Evolutionary conservation across 2,797 vertebrate genomes (phyloP), one percentile per base, ranked within the genome.

Genomic region (Nothura maculosa): DNA sequence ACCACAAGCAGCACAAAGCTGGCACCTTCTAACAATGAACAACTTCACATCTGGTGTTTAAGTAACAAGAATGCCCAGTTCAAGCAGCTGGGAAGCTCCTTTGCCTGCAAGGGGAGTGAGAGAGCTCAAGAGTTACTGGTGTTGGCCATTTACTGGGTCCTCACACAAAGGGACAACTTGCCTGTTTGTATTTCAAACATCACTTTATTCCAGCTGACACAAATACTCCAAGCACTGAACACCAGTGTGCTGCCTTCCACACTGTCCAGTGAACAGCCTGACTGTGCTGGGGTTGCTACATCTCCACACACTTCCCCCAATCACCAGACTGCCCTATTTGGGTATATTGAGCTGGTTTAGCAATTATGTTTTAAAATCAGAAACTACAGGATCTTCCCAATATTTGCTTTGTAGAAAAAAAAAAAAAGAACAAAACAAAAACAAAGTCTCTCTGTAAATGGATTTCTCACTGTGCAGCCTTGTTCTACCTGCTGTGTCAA

Each of bases 161-260:
- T 79, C 85, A 66, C 9, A 57, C 16, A 60, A 54, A 84, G 24
- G 55, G 17, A 73, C 28, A 28, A 47, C 18, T 34, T 32, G 74
- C 32, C 25, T 24, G 30, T 47, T 11, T 3, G 1, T 34, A 42
- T n/a, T 66, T 70, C 52, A 42, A 36, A 18, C 1, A 38, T 21
- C 11, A 40, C 42, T 21, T 60, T 2, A 10, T 9, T 54, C 7
- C 3, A 7, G 1, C 0, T 28, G 16, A 27, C 54, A 11, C 3
- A 36, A 47, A 10, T 0, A 3, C 38, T 52, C 13, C 12, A 22
- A 4, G 18, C 1, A 0, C 30, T 7, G 6, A 17, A 21, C 1
- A 27, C 42, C 8, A 54, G 12, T 0, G 0, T 0, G 0, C 1
- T 30, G 45, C 62, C 3, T 20, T 63, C 14, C 24, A 47, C 4